Evolutionary conservation across 2,113 vertebrate species (phyloP).

Genomic region (Lota lota): DNA sequence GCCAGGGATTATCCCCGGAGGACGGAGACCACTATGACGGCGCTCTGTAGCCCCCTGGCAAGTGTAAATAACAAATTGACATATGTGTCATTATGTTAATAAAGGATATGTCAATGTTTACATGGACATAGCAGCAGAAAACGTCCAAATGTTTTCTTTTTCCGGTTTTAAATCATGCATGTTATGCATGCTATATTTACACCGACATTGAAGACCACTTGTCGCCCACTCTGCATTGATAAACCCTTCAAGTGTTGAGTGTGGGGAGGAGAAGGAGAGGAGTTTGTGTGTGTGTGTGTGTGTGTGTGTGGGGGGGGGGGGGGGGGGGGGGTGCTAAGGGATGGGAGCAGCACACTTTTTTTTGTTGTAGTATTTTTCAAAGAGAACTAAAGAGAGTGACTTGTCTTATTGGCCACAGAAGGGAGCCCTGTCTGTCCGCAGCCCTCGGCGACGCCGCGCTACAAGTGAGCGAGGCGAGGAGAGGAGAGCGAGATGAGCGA

Average conservation of each 20-base stretch:
- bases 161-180: not conserved
- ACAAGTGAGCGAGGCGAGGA: slow-evolving; percentile 38
- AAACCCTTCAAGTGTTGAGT: too few relatives aligned
- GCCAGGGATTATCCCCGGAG: slow-evolving; percentile 38
- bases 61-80: slow-evolving; percentile 58
- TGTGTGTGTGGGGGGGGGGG: too few relatives aligned
- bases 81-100: slow-evolving; percentile 49
- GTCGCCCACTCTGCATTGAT: too few relatives aligned
- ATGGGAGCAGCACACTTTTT: too few relatives aligned
- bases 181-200: not conserved
- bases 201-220: not conserved
- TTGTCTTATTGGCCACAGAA: not conserved
- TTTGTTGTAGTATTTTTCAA: too few relatives aligned
- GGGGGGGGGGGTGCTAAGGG: too few relatives aligned
- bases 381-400: not conserved
- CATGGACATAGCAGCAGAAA: not conserved
- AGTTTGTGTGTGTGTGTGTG: too few relatives aligned
- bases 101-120: slow-evolving; percentile 16
- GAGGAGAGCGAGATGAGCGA: slow-evolving; percentile 57
- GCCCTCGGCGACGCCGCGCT: too few relatives aligned
- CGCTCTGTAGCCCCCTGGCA: slow-evolving; percentile 32
- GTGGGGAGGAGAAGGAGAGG: too few relatives aligned
- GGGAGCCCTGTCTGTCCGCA: slow-evolving; percentile 26
- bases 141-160: not conserved
- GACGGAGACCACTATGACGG: slow-evolving; percentile 30